Percentiles rank a stretch among this genome's conserved stretches.
Evolutionary conservation across 2,113 vertebrate genomes (phyloP).

Genomic region (Odocoileus hemionus): DNA sequence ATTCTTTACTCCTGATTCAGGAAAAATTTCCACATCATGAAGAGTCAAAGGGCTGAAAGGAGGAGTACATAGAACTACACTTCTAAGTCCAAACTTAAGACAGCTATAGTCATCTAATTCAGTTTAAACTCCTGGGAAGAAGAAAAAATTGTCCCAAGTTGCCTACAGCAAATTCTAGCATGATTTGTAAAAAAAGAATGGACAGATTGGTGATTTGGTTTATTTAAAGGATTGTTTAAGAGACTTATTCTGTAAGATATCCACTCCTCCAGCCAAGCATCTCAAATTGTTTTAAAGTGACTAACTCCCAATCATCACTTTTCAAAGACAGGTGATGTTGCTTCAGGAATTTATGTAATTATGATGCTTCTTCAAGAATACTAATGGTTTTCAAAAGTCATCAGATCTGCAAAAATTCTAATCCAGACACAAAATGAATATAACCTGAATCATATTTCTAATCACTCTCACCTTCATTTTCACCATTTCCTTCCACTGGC

Average conservation of each 20-base stretch:
- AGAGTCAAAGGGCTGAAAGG: not conserved
- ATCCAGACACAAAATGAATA: not conserved
- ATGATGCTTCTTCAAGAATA: not conserved
- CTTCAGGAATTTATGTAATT: not conserved
- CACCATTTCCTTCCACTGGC: not conserved
- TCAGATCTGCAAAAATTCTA: not conserved
- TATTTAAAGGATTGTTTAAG: not conserved
- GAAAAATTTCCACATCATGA: not conserved
- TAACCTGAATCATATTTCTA: not conserved
- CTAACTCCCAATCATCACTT: not conserved
- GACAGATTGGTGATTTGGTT: not conserved
- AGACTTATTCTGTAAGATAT: not conserved
- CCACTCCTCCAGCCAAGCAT: not conserved
- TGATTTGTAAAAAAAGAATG: not conserved
- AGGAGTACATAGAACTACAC: not conserved
- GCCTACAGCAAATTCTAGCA: not conserved
- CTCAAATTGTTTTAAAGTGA: constrained; percentile 29
- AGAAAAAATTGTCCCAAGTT: not conserved
- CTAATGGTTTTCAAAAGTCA: not conserved
- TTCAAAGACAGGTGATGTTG: constrained; percentile 1
- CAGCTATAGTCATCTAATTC: not conserved
- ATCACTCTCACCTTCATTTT: not conserved
- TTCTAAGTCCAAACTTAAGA: not conserved
- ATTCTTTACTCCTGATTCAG: not conserved
- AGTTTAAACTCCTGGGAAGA: not conserved